phyloP scores from a whole-genome alignment of 2,888 invertebrate species.

The Habroteleia sp. region DNA sequence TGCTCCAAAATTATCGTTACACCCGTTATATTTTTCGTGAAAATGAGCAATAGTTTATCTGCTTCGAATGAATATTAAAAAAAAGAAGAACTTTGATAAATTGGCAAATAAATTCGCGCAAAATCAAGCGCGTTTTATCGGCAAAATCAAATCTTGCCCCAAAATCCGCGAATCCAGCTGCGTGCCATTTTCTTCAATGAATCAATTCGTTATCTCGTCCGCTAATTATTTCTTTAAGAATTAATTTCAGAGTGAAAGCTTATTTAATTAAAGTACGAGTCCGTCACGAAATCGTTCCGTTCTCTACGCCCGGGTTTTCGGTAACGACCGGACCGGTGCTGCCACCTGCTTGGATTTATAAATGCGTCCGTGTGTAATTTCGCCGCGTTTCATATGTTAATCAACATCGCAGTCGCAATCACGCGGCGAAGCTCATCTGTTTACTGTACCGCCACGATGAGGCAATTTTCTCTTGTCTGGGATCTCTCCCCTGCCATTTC shows the following conservation, averaged over 20 bases:
- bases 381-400: conserved; percentile 66
- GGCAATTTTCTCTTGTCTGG: conserved; percentile 59
- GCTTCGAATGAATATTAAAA: too few species aligned
- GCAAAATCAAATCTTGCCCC: too few species aligned
- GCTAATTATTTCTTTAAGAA: conserved; percentile 27
- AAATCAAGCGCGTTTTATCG: too few species aligned
- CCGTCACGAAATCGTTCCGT: conserved; percentile 35
- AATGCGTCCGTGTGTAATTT: conserved; percentile 63
- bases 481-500: conserved; percentile 42
- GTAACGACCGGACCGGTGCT: conserved; percentile 33
- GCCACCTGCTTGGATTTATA: conserved; percentile 54
- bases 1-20: too few species aligned
- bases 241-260: conserved; percentile 32
- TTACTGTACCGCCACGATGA: conserved; percentile 58
- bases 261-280: conserved; percentile 52
- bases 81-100: too few species aligned
- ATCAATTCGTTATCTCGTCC: conserved; percentile 2
- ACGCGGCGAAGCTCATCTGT: conserved; percentile 64
- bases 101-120: too few species aligned
- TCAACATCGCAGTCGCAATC: conserved; percentile 67
- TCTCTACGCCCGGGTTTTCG: conserved; percentile 40
- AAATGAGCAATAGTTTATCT: too few species aligned
- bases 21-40: too few species aligned
- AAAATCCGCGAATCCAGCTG: too few species aligned
- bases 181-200: too few species aligned